Base-by-base conservation (phyloP, 2,113 vertebrate species). In the Triplophysa siluroides region DNA sequence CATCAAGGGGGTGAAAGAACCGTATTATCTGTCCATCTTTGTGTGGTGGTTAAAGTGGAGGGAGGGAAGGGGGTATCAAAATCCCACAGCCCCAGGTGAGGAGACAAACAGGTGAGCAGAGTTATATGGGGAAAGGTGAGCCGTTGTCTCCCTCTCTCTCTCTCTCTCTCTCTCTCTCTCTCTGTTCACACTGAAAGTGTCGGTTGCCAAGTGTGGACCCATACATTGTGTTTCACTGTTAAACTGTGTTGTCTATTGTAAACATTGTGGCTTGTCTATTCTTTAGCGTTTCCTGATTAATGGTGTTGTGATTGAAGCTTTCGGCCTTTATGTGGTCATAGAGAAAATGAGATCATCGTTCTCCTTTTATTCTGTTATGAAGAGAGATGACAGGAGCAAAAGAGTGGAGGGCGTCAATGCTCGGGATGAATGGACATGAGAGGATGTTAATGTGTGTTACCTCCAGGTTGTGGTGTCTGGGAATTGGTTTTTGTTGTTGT, bases 71-170 rank as follows among this genome's bases (percentile, higher is more conserved):
- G 54, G 61, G 67, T 87, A 82, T 89, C 79, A 83, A 86, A 88
- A 89, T 92, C 86, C 83, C 84, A 76, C 63, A 88, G 91, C 89
- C 91, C 85, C 89, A 92, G 93, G 91, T 92, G 91, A 92, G 84
- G 90, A 85, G 87, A 92, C 89, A 85, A 90, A 92, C 91, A 93
- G 91, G 90, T 92, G 92, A 92, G 86, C 72, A 18, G 64, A 87
- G 88, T 89, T 88, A 92, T 93, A 90, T 89, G 84, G 90, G 84
- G 90, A 91, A 93, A 93, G 88, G 85, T 91, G 91, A 93, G 90
- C 91, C 87, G 85, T 81, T 84, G 65, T 87, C 83, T 83, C 83
- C 60, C 81, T 66, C 86, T 81, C 84, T 87, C 80, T 60, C 78
- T 78, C 66, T 70, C 87, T 87, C 83, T 83, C 83, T 62, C 81